phyloP scores from a whole-genome alignment of 2,797 vertebrate species.

The Falco columbarius region DNA sequence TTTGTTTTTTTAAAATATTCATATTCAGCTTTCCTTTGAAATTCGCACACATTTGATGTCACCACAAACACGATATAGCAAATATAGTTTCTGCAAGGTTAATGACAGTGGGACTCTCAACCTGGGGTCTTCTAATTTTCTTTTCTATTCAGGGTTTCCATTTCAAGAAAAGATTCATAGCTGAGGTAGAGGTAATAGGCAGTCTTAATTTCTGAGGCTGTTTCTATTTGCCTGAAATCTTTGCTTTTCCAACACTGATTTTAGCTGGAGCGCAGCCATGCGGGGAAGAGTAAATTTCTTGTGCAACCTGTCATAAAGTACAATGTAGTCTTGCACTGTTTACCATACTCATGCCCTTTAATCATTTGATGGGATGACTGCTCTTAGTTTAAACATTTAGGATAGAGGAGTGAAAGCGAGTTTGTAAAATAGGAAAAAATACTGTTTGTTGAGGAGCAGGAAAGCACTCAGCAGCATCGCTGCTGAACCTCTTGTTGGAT shows the following conservation, averaged over 20 bases:
- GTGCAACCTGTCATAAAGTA: not conserved
- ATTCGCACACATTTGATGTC: not conserved
- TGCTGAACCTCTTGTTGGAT: not conserved
- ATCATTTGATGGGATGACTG: not conserved
- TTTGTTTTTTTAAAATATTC: not conserved
- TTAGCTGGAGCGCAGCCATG: not conserved
- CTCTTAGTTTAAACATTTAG: not conserved
- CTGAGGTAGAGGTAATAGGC: not conserved
- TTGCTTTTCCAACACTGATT: not conserved
- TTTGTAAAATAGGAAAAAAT: not conserved
- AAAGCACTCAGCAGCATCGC: accelerated
- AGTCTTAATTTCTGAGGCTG: not conserved
- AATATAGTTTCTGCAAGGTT: not conserved
- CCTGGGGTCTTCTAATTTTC: not conserved
- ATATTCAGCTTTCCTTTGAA: constrained; percentile 28
- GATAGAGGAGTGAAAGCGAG: not conserved
- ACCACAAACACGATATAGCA: not conserved
- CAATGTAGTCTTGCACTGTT: not conserved
- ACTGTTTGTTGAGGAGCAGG: not conserved
- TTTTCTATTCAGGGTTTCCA: not conserved
- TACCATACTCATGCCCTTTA: not conserved
- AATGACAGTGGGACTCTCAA: not conserved
- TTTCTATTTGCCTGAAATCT: not conserved
- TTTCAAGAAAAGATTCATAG: not conserved
- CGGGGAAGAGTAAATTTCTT: not conserved